Conservation (phyloP, 2,888 invertebrate species). For the Cancer borealis region DNA sequence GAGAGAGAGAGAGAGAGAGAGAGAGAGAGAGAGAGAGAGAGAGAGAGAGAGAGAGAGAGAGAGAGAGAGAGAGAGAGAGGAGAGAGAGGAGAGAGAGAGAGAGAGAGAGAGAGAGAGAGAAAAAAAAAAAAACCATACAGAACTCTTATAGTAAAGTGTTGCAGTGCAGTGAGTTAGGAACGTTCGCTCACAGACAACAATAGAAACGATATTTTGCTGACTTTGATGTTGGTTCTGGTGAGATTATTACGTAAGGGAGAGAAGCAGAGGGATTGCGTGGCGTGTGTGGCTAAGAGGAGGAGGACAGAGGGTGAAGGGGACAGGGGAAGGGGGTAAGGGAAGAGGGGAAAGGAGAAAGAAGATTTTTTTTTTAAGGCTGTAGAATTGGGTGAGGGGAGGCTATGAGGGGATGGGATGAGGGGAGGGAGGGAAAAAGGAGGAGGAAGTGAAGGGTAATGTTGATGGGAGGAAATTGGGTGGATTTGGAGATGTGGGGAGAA, state of each 20-base stretch:
- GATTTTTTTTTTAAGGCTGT: not conserved
- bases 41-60: slow-evolving; percentile 32
- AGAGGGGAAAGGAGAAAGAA: not conserved
- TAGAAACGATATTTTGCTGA: not conserved
- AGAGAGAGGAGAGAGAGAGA: slow-evolving; percentile 17
- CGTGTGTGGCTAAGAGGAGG: not conserved
- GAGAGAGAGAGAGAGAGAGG: not conserved
- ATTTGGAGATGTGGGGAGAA: not conserved
- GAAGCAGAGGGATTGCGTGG: not conserved
- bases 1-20: not conserved
- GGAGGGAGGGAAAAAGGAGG: not conserved
- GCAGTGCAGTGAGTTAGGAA: not conserved
- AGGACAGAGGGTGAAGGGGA: not conserved
- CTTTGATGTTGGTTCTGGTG: slow-evolving; percentile 6
- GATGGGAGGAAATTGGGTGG: not conserved
- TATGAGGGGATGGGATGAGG: not conserved
- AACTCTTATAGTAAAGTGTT: not conserved
- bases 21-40: not conserved
- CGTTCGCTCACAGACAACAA: not conserved
- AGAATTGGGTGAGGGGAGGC: not conserved
- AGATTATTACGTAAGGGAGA: slow-evolving; percentile 3
- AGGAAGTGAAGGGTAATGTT: not conserved
- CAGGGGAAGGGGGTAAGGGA: not conserved
- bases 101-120: not conserved
- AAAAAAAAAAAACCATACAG: not conserved